Evolutionary conservation across 2,888 invertebrate species (phyloP).

Genomic region (Scaptomyza reducta): DNA sequence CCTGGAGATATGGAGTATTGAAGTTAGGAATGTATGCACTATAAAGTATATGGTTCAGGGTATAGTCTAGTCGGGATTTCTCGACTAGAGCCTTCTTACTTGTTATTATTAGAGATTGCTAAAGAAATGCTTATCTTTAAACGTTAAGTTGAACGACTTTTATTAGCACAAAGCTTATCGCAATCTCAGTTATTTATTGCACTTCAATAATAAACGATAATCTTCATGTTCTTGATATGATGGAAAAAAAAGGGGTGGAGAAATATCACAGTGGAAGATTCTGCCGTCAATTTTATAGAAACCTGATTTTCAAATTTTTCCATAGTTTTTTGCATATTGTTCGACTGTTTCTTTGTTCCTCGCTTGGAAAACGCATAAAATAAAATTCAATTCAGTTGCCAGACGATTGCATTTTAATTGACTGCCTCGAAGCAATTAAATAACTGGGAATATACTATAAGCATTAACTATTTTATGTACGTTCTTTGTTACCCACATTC

Average conservation of each 20-base stretch:
- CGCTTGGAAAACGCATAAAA: constrained; percentile 16
- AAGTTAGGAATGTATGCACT: too few species aligned
- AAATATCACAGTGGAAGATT: not conserved
- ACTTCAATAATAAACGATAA: constrained; percentile 52
- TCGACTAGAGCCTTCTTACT: too few species aligned
- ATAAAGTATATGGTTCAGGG: too few species aligned
- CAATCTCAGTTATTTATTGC: constrained; percentile 41
- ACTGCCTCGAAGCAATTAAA: constrained; percentile 11
- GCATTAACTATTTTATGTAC: not conserved
- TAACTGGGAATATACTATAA: constrained; percentile 1
- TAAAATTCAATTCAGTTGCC: not conserved
- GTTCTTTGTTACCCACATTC: too few species aligned
- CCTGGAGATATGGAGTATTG: too few species aligned
- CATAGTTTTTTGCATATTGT: not conserved
- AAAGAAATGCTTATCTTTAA: not conserved
- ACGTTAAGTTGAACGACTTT: not conserved
- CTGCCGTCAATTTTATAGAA: not conserved
- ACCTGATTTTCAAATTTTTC: not conserved
- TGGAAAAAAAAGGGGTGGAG: not conserved
- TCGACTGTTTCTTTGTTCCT: not conserved
- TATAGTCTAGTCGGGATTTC: too few species aligned
- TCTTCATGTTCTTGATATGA: constrained; percentile 23
- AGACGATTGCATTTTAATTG: constrained; percentile 45
- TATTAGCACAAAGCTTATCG: constrained; percentile 40
- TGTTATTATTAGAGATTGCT: constrained; percentile 5